Evolutionary conservation across 1,140 invertebrate species (phyloP), one percentile per base, ranked within the genome.

Genomic region (Drosophila azteca): DNA sequence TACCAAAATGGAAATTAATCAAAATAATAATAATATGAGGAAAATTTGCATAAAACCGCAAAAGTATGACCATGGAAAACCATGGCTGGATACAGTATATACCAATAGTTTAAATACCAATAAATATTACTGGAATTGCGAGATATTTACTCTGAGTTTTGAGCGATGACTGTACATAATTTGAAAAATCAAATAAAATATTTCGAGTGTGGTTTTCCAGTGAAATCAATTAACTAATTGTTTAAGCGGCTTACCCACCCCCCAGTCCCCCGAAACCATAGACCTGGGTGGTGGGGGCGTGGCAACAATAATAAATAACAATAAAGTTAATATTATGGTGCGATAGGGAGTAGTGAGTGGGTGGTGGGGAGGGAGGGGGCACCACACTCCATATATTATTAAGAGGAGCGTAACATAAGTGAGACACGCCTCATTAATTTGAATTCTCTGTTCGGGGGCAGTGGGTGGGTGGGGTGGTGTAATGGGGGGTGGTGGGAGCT

Each of bases 341-440:
- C 17, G 17, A 20, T 20, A 41, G 46, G 9, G 9, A 35, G 31
- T 9, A 9, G 31, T 9, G 31, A 0, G 31, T 0, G 31, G 9
- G 8, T 2, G 7, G 26, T 29, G 6, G 29, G 29, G 29, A 8
- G 31, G 8, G 3, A 20, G 17, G 31, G 8, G 31, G 31, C 9
- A 35, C 31, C 17, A 20, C 17, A 20, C 17, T 31, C 7, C 29
- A 3, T 60, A 29, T 70, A 70, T 71, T 70, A 66, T 52, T 53
- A 70, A 54, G 70, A 67, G 57, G 73, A 63, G 45, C 68, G 53
- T 60, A 83, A 65, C 79, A 65, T 75, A 83, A 82, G 70, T 71
- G 75, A 66, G 79, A 71, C 75, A 84, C 68, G 72, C 81, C 81
- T 84, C 81, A 84, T 84, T 84, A 80, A 85, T 84, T 85, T 85